Base-by-base conservation (phyloP, 2,888 invertebrate genomes). In the Deilephila elpenor region DNA sequence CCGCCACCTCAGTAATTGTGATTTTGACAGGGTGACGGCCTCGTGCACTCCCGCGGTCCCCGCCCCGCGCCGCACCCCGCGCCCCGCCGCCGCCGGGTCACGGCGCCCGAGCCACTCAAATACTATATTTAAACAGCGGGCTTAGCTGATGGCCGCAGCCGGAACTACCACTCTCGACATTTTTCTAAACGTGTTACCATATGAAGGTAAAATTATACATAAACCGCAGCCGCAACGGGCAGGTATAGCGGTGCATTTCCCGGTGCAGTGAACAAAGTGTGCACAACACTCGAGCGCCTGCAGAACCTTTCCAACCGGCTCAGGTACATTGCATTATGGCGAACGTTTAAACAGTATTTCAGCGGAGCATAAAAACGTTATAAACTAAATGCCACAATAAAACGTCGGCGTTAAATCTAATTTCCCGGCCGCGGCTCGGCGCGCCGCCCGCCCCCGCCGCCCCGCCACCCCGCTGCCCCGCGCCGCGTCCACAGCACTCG, bases 331-430 rank as follows among this genome's bases (percentile, higher is more conserved):
- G 29, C 25, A 67, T 44, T 51, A 44, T 20, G 11, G 20, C 44
- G 20, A 67, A 44, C 25, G 44, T 67, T 67, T 67, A 17, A 67
- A 67, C 34, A 25, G 67, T 67, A 51, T 67, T 67, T 51, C 44
- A 67, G 67, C 25, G 67, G 14, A 51, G 67, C 7, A 51, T 67
- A 67, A 67, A 67, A 67, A 44, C 67, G 51, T 51, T 67, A 67
- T 67, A 51, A 25, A 71, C 56, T 56, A 37, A 60, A 70, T 37
- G 60, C 6, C 37, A 72, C 70, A 70, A 59, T 61, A 32, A 59
- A 37, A 56, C 71, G 34, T 51, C 72, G 51, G 25, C 62, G 32
- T 73, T 44, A 44, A 20, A 71, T 56, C 60, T 61, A 64, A n/a
- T 67, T 56, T 59, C 70, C 71, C 19, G 67, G 17, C 25, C 53